Evolutionary conservation across 2,113 vertebrate genomes (phyloP).

Genomic region (Corynorhinus townsendii): DNA sequence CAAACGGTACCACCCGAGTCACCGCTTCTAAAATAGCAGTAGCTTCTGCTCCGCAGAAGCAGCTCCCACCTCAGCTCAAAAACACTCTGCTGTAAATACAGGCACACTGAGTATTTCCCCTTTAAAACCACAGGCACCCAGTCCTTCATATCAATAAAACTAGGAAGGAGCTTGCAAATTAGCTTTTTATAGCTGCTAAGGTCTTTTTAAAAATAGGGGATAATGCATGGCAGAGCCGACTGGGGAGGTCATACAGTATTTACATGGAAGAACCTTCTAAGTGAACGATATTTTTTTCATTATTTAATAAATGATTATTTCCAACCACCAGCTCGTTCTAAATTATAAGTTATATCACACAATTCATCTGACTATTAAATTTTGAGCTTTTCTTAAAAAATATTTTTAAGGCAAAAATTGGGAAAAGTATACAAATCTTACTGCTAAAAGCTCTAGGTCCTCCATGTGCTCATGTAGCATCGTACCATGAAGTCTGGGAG

Average conservation of each 20-base stretch:
- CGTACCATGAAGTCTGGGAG: background rate
- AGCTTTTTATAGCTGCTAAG: background rate
- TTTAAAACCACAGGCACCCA: background rate
- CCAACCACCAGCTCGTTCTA: background rate
- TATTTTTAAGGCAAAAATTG: background rate
- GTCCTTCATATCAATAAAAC: background rate
- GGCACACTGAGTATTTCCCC: background rate
- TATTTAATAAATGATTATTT: conserved; percentile 20
- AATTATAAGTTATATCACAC: background rate
- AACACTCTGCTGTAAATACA: background rate
- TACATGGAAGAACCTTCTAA: background rate
- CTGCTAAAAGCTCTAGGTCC: background rate
- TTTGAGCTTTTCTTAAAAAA: background rate
- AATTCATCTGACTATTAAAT: background rate
- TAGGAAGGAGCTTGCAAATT: background rate
- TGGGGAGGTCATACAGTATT: background rate
- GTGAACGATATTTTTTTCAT: background rate
- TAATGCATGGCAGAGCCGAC: background rate
- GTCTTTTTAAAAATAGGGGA: background rate
- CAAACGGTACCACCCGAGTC: background rate
- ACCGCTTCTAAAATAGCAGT: background rate
- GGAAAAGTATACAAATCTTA: background rate
- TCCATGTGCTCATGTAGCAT: background rate
- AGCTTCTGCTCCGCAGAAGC: background rate
- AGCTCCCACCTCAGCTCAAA: background rate